Base-by-base conservation (phyloP, 2,113 vertebrate genomes). In the Tychaedon coryphoeus region DNA sequence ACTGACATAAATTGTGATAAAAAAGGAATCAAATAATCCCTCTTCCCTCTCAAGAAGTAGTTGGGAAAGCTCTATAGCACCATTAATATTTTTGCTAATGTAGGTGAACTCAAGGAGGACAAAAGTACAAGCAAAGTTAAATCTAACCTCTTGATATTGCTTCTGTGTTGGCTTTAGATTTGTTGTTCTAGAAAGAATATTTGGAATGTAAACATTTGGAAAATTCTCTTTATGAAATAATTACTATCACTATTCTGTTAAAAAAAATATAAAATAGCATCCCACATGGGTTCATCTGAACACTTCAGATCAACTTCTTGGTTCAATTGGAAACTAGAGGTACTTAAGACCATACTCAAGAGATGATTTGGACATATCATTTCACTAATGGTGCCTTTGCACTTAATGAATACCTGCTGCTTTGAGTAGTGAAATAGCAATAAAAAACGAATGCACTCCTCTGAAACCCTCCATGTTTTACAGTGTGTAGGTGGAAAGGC, bases 11-110 rank as follows among this genome's bases (percentile, higher is more conserved):
- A 98, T 96, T 97, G 93, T 95, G 92, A 96, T 97, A 96, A 97
- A 97, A 98, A 96, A 97, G 66, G 93, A 97, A 96, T 96, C 74
- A 93, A 96, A 95, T 77, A 95, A 85, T 81, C 33, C 53, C 54
- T 71, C 43, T 96, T 97, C 54, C 67, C 71, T 90, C 74, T 98
- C 94, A 92, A 96, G 91, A 96, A 97, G 97, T 90, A 89, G 92
- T 92, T 97, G 96, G 84, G 95, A 94, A 95, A 54, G 29, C 36
- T 96, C 93, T 94, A 98, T 73, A 96, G 90, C 82, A 92, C 96
- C 91, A 95, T 97, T 98, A 97, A 97, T 96, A 97, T 95, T 95
- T 97, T 98, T 96, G 75, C 95, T 98, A 97, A 98, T 97, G 90
- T 87, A 92, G 76, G 83, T 96, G 92, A 97, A 92, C 66, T 96